phyloP scores from a whole-genome alignment of 2,113 vertebrate genomes.

The Hyperoodon ampullatus region DNA sequence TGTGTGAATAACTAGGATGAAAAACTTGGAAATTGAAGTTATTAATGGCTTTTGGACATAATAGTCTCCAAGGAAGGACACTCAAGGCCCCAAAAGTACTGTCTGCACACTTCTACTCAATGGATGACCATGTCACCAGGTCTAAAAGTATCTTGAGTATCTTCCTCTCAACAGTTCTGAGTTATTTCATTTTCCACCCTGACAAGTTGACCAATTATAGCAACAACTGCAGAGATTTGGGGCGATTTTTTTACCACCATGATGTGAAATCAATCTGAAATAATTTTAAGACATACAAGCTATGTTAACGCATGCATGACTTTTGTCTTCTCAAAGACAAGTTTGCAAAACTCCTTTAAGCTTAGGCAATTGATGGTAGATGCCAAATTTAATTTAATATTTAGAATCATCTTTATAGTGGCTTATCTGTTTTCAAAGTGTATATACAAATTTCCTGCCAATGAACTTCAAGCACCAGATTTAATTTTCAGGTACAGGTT shows the following conservation, averaged over 20 bases:
- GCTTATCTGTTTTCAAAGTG: neutral
- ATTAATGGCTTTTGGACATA: neutral
- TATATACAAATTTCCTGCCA: conserved; percentile 16
- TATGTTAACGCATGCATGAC: neutral
- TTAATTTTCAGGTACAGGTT: neutral
- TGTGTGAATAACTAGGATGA: neutral
- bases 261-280: conserved; percentile 7
- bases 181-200: conserved; percentile 77
- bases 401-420: neutral
- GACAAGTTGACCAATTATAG: conserved; percentile 71
- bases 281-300: neutral
- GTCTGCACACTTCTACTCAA: neutral
- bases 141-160: neutral
- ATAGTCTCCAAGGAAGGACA: neutral
- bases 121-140: neutral
- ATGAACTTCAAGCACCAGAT: neutral
- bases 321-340: neutral
- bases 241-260: neutral
- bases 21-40: neutral
- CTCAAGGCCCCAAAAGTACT: accelerated
- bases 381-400: conserved; percentile 11
- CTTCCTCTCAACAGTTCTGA: conserved; percentile 53
- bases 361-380: neutral
- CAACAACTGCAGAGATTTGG: conserved; percentile 61
- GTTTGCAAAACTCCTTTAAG: neutral